Conservation (phyloP, 2,888 invertebrate species). For the Xanthia icteritia region DNA sequence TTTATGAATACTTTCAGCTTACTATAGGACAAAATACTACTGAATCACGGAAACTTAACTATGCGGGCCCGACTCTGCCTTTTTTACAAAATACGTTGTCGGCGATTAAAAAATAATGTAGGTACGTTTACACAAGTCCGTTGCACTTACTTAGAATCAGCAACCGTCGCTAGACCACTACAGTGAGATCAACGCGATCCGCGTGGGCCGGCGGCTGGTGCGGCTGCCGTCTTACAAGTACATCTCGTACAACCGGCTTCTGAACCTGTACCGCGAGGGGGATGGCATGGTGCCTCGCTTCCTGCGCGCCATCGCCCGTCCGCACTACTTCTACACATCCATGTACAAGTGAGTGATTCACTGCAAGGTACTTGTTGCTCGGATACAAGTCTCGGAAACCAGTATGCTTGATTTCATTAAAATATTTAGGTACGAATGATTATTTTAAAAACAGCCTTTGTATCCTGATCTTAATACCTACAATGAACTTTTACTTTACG, state of each 20-base stretch:
- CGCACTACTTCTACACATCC: constrained; percentile 85
- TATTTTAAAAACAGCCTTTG: background rate
- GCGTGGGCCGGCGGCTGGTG: constrained; percentile 76
- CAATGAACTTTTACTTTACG: background rate
- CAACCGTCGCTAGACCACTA: constrained; percentile 74
- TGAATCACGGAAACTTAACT: background rate
- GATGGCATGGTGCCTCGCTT: constrained; percentile 86
- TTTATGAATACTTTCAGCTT: background rate
- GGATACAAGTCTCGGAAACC: background rate
- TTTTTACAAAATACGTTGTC: background rate
- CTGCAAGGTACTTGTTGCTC: background rate
- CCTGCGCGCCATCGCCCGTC: constrained; percentile 80
- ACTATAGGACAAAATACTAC: background rate
- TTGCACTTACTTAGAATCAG: constrained; percentile 52
- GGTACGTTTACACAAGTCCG: background rate
- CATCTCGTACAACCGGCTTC: constrained; percentile 83
- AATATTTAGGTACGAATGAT: background rate
- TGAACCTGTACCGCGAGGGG: constrained; percentile 82
- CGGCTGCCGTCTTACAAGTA: constrained; percentile 81
- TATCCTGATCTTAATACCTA: background rate
- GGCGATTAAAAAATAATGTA: background rate
- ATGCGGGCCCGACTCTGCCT: background rate
- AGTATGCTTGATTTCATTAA: background rate
- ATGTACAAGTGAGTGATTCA: constrained; percentile 84
- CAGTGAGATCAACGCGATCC: constrained; percentile 83